A percentile compares a stretch with the other conserved stretches of the same genome.
phyloP scores from a whole-genome alignment of 92 coral and sea anemone genomes.

The Heteractis magnifica region DNA sequence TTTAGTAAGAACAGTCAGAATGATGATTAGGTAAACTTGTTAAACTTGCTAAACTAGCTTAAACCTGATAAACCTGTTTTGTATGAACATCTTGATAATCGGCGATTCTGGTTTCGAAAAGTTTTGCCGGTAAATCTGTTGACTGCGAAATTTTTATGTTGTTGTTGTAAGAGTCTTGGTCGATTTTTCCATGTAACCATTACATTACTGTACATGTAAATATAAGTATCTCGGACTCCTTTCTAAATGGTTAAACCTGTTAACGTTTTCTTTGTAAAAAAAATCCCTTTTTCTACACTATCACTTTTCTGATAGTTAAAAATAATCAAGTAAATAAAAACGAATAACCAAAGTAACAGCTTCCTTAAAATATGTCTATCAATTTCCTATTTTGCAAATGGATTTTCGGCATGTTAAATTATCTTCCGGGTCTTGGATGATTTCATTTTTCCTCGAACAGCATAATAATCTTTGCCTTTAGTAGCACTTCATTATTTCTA shows the following conservation, averaged over 20 bases:
- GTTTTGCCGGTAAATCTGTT: not conserved
- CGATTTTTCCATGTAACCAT: not conserved
- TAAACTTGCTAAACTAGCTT: not conserved
- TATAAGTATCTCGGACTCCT: not conserved
- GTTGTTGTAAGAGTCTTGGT: not conserved
- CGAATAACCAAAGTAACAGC: not conserved
- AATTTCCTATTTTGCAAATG: too few species aligned
- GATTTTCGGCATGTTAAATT: too few species aligned
- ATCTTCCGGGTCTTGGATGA: too few species aligned
- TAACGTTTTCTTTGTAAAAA: not conserved
- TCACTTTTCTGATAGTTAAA: not conserved
- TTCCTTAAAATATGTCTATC: too few species aligned
- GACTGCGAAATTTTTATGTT: not conserved
- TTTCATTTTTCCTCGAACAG: too few species aligned
- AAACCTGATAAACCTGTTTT: conserved; percentile 7
- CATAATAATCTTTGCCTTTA: too few species aligned
- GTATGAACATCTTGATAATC: not conserved
- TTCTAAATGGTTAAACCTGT: not conserved
- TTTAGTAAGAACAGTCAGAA: not conserved
- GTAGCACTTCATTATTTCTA: too few species aligned
- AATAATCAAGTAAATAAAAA: not conserved
- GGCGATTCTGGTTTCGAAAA: too few species aligned
- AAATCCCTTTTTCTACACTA: too few species aligned
- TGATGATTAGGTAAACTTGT: not conserved
- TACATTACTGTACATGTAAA: not conserved